These are phyloP conservation scores for Anthrax anthrax DNA, from an alignment of 2,888 invertebrate genomes.

Conservation along the genomic window DNA sequence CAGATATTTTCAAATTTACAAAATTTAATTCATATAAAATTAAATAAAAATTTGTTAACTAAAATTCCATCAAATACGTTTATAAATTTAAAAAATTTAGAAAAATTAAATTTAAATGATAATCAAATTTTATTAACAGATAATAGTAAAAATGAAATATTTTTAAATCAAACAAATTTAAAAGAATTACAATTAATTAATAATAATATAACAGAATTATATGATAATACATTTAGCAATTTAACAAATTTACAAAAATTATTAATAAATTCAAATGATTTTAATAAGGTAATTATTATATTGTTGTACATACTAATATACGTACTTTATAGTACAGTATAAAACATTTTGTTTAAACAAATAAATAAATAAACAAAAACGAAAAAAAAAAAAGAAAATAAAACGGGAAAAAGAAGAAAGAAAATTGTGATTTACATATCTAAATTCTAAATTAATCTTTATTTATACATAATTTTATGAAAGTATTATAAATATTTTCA, in stretches of 20 bases:
- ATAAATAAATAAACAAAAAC: too few species aligned
- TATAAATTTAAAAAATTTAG: conserved; percentile 17
- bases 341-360: too few species aligned
- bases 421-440: too few species aligned
- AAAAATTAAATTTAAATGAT: conserved; percentile 28
- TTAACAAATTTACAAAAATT: conserved; percentile 25
- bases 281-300: conserved; percentile 22
- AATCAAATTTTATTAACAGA: conserved; percentile 26
- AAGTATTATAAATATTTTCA: too few species aligned
- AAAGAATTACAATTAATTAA: conserved; percentile 27
- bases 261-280: conserved; percentile 30
- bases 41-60: conserved; percentile 28
- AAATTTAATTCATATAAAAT: conserved; percentile 25
- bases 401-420: too few species aligned
- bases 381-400: too few species aligned
- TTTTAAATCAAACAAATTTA: conserved; percentile 27
- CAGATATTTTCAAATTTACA: conserved; percentile 26
- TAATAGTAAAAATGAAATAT: conserved; percentile 22
- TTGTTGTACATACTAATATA: too few species aligned
- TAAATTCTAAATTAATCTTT: too few species aligned
- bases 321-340: too few species aligned
- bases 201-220: conserved; percentile 28
- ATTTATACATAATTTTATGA: too few species aligned
- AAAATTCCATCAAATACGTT: conserved; percentile 29
- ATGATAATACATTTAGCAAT: conserved; percentile 28